Evolutionary conservation across 2,888 invertebrate genomes (phyloP).

Genomic region (Eulithis prunata): DNA sequence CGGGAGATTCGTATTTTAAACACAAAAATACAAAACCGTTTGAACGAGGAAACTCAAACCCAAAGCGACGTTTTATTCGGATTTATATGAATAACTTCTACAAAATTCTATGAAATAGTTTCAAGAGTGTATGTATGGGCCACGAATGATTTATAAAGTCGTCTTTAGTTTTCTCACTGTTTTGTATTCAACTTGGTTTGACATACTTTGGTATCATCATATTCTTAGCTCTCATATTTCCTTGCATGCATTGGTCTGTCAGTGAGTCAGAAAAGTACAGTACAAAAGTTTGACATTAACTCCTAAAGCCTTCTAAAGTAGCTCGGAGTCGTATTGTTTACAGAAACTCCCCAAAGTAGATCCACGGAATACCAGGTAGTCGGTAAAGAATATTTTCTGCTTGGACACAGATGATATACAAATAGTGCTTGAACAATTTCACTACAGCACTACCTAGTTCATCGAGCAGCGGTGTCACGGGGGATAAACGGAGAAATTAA

Average conservation of each 20-base stretch:
- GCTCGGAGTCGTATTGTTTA: conserved; percentile 23
- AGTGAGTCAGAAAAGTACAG: conserved; percentile 10
- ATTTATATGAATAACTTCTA: conserved; percentile 22
- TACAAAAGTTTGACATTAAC: conserved; percentile 25
- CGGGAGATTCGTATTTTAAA: conserved; percentile 41
- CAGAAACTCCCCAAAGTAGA: conserved; percentile 21
- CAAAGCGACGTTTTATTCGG: conserved; percentile 18
- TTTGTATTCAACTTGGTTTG: no score
- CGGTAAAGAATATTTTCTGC: neutral
- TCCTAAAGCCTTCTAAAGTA: conserved; percentile 26
- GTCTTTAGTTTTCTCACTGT: no score
- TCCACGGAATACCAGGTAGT: neutral
- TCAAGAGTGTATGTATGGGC: no score
- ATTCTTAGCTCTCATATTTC: neutral
- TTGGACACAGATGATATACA: neutral
- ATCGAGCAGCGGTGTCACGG: no score
- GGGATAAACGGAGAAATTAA: no score
- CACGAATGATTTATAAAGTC: no score
- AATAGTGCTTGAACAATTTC: no score
- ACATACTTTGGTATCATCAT: no score
- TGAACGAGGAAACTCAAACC: conserved; percentile 41
- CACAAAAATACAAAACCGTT: conserved; percentile 38
- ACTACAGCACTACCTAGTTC: no score
- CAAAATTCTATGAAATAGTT: no score
- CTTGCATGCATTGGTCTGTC: conserved; percentile 4